Conservation (phyloP, 1,140 invertebrate genomes). For the Rhynchophorus ferrugineus region DNA sequence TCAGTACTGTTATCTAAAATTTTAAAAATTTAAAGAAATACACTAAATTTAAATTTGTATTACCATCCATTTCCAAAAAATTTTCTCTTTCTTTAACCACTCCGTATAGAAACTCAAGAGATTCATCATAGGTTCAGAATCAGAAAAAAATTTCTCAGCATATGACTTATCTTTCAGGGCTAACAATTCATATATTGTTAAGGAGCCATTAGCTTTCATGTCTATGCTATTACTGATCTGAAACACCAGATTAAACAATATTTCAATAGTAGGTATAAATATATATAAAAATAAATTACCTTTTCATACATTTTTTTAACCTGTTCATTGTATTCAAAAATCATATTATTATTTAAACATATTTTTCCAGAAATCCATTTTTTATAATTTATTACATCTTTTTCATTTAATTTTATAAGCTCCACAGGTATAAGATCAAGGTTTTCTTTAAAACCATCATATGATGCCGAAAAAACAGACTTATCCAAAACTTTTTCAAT, state of each 20-base stretch:
- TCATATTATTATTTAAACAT: constrained; percentile 9
- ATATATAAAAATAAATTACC: constrained; percentile 2
- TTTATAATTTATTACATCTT: constrained; percentile 14
- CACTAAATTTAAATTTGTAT: background rate
- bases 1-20: constrained; percentile 5
- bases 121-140: constrained; percentile 5
- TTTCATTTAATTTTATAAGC: constrained; percentile 4
- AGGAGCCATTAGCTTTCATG: constrained; percentile 8
- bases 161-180: constrained; percentile 7
- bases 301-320: constrained; percentile 10
- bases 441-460: background rate
- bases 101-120: constrained; percentile 8
- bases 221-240: constrained; percentile 10
- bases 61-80: constrained; percentile 22
- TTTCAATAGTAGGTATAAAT: background rate
- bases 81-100: constrained; percentile 13
- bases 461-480: background rate
- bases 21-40: background rate
- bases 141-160: constrained; percentile 7
- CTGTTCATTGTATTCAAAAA: constrained; percentile 9
- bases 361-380: constrained; percentile 13
- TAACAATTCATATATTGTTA: constrained; percentile 16
- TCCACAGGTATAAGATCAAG: constrained; percentile 1
- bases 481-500: constrained; percentile 4
- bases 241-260: constrained; percentile 8